A percentile compares a stretch with the other conserved stretches of the same genome.
These are phyloP conservation scores for Falco naumanni DNA, from an alignment of 2,797 vertebrate genomes.

Conservation along the genomic window DNA sequence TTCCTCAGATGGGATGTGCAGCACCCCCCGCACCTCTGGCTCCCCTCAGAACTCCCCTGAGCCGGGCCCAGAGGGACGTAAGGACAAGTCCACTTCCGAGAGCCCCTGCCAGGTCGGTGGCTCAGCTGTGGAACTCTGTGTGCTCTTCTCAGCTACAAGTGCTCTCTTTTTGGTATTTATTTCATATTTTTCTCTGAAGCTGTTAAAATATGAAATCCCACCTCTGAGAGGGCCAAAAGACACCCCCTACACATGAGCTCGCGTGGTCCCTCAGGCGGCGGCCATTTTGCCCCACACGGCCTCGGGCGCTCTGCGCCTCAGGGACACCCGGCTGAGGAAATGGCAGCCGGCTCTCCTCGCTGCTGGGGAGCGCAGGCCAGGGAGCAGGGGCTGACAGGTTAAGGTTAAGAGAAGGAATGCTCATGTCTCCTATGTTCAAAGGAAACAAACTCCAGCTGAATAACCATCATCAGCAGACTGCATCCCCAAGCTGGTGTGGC, in stretches of 20 bases:
- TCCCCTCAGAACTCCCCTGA: background rate
- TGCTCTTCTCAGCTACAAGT: background rate
- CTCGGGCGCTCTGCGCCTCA: rapidly evolving
- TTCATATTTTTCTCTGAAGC: background rate
- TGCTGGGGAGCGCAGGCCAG: rapidly evolving
- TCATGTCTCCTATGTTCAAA: background rate
- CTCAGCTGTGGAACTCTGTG: rapidly evolving
- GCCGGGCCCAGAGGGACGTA: rapidly evolving
- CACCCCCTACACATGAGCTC: rapidly evolving
- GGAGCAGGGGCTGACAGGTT: background rate
- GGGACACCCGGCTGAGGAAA: background rate
- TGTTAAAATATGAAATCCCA: background rate
- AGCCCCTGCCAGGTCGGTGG: background rate
- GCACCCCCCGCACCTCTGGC: rapidly evolving
- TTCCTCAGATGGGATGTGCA: background rate
- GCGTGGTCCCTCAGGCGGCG: rapidly evolving
- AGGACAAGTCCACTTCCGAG: rapidly evolving
- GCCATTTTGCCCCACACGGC: rapidly evolving
- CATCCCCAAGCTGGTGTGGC: rapidly evolving
- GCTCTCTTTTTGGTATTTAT: background rate
- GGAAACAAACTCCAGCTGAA: background rate
- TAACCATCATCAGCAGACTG: background rate
- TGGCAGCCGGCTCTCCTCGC: rapidly evolving
- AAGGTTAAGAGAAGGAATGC: background rate
- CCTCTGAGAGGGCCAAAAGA: background rate